These are phyloP conservation scores for Camelus bactrianus DNA, from an alignment of 2,113 vertebrate species.

Conservation along the genomic window DNA sequence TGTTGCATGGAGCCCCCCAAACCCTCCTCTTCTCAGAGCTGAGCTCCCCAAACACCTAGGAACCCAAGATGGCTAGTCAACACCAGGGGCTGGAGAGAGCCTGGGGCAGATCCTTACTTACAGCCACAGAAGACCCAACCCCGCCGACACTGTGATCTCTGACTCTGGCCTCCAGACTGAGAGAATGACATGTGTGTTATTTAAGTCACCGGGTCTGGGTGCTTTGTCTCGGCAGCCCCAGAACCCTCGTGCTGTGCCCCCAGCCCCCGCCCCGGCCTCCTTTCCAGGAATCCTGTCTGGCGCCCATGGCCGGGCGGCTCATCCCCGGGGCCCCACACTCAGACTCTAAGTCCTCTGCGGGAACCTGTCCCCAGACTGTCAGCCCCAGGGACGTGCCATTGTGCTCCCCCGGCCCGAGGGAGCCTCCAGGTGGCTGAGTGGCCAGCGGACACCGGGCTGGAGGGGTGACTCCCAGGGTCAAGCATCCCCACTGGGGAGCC, in stretches of 20 bases:
- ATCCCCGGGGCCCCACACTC: not conserved
- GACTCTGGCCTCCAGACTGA: not conserved
- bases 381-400: rapidly evolving
- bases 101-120: rapidly evolving
- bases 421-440: rapidly evolving
- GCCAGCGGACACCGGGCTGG: rapidly evolving
- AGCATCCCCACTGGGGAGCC: too few species aligned
- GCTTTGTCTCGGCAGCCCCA: rapidly evolving
- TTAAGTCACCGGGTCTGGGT: rapidly evolving
- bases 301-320: rapidly evolving
- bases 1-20: rapidly evolving
- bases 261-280: not conserved
- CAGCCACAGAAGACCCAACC: rapidly evolving
- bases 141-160: rapidly evolving
- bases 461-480: not conserved
- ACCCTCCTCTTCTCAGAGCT: rapidly evolving
- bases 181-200: rapidly evolving
- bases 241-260: rapidly evolving
- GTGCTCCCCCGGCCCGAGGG: not conserved
- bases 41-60: not conserved
- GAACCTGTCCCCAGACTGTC: rapidly evolving
- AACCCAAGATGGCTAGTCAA: rapidly evolving
- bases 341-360: not conserved
- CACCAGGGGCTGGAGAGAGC: rapidly evolving
- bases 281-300: not conserved